These are phyloP conservation scores for Acropternis orthonyx DNA, from an alignment of 2,797 vertebrate species.

Conservation along the genomic window DNA sequence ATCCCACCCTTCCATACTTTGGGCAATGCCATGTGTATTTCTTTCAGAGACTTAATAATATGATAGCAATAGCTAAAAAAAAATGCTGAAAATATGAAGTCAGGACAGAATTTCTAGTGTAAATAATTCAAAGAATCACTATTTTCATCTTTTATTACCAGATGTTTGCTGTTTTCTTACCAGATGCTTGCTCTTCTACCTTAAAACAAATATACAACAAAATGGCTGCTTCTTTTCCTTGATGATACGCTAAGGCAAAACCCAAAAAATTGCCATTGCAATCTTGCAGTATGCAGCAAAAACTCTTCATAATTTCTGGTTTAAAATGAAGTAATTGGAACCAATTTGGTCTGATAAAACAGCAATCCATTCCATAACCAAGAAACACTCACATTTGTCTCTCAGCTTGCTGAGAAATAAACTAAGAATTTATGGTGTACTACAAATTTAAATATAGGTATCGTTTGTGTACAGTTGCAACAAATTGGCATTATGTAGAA, in stretches of 20 bases:
- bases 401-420: not conserved
- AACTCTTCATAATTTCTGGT: not conserved
- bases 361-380: not conserved
- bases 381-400: not conserved
- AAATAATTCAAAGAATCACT: not conserved
- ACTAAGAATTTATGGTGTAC: not conserved
- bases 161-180: not conserved
- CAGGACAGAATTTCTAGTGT: not conserved
- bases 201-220: not conserved
- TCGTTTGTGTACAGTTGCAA: not conserved
- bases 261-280: not conserved
- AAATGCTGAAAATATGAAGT: not conserved
- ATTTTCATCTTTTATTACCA: not conserved
- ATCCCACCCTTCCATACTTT: not conserved
- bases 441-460: not conserved
- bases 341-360: not conserved
- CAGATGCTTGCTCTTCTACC: not conserved
- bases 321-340: not conserved
- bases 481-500: not conserved
- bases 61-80: not conserved
- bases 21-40: not conserved
- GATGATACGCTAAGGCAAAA: not conserved
- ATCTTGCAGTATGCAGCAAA: not conserved
- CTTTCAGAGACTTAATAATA: not conserved
- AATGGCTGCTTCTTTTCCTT: not conserved